phyloP scores from a whole-genome alignment of 1,140 invertebrate genomes.

The Triops cancriformis region DNA sequence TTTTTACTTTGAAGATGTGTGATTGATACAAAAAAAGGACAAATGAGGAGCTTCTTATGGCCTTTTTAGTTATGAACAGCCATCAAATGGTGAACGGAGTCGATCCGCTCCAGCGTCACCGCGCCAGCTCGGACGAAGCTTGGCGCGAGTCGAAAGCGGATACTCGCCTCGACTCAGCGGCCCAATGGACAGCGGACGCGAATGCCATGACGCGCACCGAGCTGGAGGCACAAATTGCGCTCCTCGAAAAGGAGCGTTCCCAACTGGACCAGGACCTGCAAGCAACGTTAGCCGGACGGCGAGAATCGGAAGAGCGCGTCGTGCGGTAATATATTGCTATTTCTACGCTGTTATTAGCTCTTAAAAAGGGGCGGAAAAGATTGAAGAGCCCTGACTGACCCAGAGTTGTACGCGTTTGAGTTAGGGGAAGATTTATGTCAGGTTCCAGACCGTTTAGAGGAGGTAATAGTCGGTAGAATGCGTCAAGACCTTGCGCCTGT shows the following conservation, averaged over 20 bases:
- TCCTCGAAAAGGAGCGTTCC: background rate
- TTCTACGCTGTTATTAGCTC: background rate
- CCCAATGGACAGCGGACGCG: background rate
- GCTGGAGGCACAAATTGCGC: background rate
- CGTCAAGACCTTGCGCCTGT: too few species aligned
- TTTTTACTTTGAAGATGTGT: too few species aligned
- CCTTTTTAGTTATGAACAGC: background rate
- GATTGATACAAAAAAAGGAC: background rate
- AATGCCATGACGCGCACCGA: background rate
- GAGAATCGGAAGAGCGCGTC: slow-evolving; percentile 4
- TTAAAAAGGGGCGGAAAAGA: too few species aligned
- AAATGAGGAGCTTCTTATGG: background rate
- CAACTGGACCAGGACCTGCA: background rate
- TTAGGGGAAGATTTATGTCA: too few species aligned
- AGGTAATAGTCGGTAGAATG: too few species aligned
- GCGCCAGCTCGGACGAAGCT: background rate
- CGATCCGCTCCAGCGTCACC: background rate
- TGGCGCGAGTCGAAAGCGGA: background rate
- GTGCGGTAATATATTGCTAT: background rate
- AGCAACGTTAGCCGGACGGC: background rate
- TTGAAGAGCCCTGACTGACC: too few species aligned
- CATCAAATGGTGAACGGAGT: background rate
- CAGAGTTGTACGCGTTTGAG: too few species aligned
- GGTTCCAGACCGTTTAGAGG: too few species aligned
- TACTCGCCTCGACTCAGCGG: background rate